Conservation (phyloP, 2,113 vertebrate species). For the Calonectris borealis region DNA sequence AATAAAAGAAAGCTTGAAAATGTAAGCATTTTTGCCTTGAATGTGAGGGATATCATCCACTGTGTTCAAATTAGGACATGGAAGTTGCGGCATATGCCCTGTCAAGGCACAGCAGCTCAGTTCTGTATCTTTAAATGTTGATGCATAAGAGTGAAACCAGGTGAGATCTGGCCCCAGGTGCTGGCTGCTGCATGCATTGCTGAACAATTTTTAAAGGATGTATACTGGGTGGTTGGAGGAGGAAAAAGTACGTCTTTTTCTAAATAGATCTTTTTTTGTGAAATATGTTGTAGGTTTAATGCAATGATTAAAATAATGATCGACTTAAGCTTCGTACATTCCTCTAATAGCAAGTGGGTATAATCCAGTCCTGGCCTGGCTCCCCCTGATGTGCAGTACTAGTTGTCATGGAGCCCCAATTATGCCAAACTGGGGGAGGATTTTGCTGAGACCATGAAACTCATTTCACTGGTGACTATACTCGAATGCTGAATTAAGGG, state of each 20-base stretch:
- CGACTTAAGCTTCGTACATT: background rate
- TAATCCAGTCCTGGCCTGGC: conserved; percentile 10
- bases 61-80: conserved; percentile 12
- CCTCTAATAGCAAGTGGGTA: background rate
- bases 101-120: background rate
- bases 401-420: background rate
- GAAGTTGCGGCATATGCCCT: background rate
- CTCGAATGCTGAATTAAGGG: background rate
- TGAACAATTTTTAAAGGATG: conserved; percentile 56
- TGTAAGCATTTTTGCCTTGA: background rate
- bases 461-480: conserved; percentile 13
- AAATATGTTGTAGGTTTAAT: conserved; percentile 6
- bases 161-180: conserved; percentile 55
- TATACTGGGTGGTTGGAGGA: conserved; percentile 8
- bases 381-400: background rate
- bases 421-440: background rate
- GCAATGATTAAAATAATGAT: conserved; percentile 5
- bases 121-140: conserved; percentile 56
- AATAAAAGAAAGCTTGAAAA: background rate
- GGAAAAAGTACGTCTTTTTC: conserved; percentile 20
- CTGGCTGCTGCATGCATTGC: conserved; percentile 40
- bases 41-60: background rate
- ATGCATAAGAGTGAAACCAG: conserved; percentile 1
- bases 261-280: background rate
- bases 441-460: conserved; percentile 27